These are phyloP conservation scores for Pterostichus niger DNA, from an alignment of 2,888 invertebrate genomes.

Conservation along the genomic window DNA sequence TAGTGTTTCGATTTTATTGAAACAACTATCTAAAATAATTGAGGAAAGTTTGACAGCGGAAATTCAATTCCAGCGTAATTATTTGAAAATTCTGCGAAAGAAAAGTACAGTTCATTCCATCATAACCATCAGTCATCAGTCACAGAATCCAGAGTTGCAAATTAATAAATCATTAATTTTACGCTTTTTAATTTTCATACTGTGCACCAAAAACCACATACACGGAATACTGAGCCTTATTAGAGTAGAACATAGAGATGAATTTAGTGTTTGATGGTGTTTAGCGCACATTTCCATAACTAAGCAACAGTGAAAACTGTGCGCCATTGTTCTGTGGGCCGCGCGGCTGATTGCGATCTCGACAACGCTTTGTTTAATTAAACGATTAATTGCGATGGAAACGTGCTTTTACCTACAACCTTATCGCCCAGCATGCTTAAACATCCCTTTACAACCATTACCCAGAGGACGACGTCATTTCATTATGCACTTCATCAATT, in stretches of 20 bases:
- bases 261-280: constrained; percentile 14
- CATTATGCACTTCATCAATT: too few relatives aligned
- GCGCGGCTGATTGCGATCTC: constrained; percentile 72
- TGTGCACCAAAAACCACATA: constrained; percentile 47
- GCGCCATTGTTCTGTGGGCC: constrained; percentile 72
- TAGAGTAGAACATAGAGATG: background rate
- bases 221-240: background rate
- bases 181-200: constrained; percentile 73
- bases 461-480: background rate
- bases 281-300: constrained; percentile 73
- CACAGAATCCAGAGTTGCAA: constrained; percentile 28
- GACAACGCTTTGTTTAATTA: constrained; percentile 73
- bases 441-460: constrained; percentile 16
- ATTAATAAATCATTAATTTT: constrained; percentile 73
- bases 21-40: too few relatives aligned
- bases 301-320: constrained; percentile 76
- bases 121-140: constrained; percentile 36
- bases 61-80: too few relatives aligned
- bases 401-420: constrained; percentile 9
- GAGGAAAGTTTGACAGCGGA: too few relatives aligned
- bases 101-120: background rate
- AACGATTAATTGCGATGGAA: constrained; percentile 72
- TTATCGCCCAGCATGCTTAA: constrained; percentile 27
- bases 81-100: too few relatives aligned
- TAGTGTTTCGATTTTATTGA: too few relatives aligned